Evolutionary conservation across 64 coral and sea anemone genomes (phyloP).

Genomic region (Anthopleura sola): DNA sequence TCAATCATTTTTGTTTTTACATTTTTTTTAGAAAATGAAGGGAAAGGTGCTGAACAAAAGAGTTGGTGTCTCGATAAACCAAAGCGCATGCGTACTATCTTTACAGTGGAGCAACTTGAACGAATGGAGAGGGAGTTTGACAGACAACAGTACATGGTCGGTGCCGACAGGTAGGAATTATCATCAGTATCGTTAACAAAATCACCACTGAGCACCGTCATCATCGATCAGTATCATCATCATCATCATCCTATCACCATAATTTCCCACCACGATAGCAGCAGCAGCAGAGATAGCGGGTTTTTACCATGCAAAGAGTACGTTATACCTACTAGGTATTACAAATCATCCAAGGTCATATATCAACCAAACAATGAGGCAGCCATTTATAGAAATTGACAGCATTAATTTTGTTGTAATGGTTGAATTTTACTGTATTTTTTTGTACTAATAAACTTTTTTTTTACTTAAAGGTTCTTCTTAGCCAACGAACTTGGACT

Average conservation of each 20-base stretch:
- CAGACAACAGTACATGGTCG: slow-evolving; percentile 29
- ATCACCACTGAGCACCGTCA: neutral
- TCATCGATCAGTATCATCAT: neutral
- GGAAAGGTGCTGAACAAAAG: neutral
- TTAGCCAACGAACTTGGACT: slow-evolving; percentile 53
- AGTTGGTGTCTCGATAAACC: slow-evolving; percentile 3
- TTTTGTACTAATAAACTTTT: neutral
- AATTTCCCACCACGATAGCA: too few species aligned
- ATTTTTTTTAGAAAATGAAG: neutral
- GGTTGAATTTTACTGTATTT: too few species aligned
- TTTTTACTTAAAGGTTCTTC: slow-evolving; percentile 25
- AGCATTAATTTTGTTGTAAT: too few species aligned
- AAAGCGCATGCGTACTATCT: slow-evolving; percentile 35
- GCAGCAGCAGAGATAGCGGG: too few species aligned
- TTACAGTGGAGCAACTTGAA: slow-evolving; percentile 29
- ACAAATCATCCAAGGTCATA: too few species aligned
- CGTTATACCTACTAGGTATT: too few species aligned
- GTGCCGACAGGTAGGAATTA: slow-evolving; percentile 11
- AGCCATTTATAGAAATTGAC: too few species aligned
- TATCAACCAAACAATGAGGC: too few species aligned
- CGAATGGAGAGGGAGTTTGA: slow-evolving; percentile 32
- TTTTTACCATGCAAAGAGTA: too few species aligned
- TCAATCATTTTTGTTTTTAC: neutral
- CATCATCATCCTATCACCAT: neutral
- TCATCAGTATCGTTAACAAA: neutral